Conservation (phyloP, 1,140 invertebrate genomes). For the Idris sp. region DNA sequence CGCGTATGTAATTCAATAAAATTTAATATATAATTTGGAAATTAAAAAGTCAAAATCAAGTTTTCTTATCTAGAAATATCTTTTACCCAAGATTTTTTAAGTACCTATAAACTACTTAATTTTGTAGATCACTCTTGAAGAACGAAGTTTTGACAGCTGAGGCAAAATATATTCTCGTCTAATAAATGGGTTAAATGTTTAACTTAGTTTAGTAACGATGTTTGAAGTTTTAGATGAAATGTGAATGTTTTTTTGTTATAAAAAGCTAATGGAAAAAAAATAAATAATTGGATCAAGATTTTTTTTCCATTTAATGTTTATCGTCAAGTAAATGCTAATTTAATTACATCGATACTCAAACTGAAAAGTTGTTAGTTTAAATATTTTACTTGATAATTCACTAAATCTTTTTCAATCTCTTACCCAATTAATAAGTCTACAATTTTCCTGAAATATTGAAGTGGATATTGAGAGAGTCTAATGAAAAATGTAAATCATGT, state of each 20-base stretch:
- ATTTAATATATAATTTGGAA: no score
- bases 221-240: constrained; percentile 45
- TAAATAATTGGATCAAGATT: background rate
- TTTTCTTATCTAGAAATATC: constrained; percentile 6
- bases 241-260: constrained; percentile 22
- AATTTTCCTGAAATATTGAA: no score
- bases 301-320: constrained; percentile 8
- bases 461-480: no score
- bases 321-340: no score
- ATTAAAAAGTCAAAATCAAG: background rate
- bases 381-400: no score
- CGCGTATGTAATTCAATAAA: no score
- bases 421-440: no score
- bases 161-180: constrained; percentile 49
- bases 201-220: constrained; percentile 40
- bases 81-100: constrained; percentile 42
- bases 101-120: constrained; percentile 31
- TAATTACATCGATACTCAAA: no score
- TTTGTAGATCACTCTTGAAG: constrained; percentile 23
- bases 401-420: no score
- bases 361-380: no score
- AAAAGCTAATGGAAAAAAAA: background rate
- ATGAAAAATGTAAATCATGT: no score
- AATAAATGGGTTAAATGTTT: constrained; percentile 60
- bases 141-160: constrained; percentile 49